These are phyloP conservation scores for Luscinia luscinia DNA, from an alignment of 2,797 vertebrate species.

Conservation along the genomic window DNA sequence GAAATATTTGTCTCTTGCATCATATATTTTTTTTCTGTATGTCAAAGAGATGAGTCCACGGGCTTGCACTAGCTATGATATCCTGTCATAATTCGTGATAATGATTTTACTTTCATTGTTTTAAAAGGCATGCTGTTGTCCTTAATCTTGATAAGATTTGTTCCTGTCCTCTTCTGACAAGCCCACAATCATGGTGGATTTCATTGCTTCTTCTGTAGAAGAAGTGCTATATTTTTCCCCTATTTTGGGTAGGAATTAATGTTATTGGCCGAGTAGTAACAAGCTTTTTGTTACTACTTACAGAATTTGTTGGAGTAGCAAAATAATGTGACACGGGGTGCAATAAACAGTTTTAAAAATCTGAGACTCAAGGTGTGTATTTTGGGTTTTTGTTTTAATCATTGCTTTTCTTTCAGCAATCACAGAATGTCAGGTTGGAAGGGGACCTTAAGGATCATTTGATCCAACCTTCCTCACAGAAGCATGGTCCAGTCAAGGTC, in stretches of 20 bases:
- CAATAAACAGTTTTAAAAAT: not conserved
- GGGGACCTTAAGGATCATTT: not conserved
- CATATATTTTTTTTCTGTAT: rapidly evolving
- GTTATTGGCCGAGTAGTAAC: not conserved
- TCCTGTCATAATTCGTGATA: not conserved
- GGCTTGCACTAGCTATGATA: not conserved
- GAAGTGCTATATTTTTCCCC: not conserved
- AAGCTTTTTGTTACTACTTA: not conserved
- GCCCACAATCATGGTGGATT: not conserved
- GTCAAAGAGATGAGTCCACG: rapidly evolving
- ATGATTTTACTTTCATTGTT: not conserved
- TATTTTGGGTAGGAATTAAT: not conserved
- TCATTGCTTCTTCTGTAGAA: not conserved
- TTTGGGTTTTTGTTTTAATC: not conserved
- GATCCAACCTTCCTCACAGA: not conserved
- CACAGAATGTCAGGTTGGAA: not conserved
- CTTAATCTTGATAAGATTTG: not conserved
- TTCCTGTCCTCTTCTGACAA: not conserved
- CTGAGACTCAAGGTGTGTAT: not conserved
- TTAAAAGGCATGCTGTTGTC: rapidly evolving
- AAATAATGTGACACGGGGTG: not conserved
- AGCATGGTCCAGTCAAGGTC: not conserved
- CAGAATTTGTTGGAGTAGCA: not conserved
- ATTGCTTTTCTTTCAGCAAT: not conserved
- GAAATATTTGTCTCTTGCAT: not conserved